phyloP scores from a whole-genome alignment of 2,113 vertebrate species.

The Glareola pratincola region DNA sequence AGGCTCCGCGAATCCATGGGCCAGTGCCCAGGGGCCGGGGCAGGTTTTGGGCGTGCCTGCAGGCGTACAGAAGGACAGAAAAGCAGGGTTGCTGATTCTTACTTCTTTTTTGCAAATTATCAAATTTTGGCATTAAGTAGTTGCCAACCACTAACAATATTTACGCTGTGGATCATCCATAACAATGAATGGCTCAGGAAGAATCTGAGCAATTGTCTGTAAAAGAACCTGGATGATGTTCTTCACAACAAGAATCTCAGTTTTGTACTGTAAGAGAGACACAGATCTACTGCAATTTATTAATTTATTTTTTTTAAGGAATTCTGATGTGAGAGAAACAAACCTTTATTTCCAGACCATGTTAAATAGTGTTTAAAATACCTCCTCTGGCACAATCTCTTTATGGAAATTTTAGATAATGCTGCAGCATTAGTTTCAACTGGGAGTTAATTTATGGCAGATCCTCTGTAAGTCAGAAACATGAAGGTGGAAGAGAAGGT shows the following conservation, averaged over 20 bases:
- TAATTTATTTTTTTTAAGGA: not conserved
- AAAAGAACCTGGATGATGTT: not conserved
- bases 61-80: accelerated
- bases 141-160: not conserved
- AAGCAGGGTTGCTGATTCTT: not conserved
- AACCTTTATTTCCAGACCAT: not conserved
- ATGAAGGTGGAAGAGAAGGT: not conserved
- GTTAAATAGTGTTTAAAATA: not conserved
- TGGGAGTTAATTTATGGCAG: not conserved
- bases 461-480: not conserved
- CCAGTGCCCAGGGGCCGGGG: not conserved
- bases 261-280: not conserved
- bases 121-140: not conserved
- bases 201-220: not conserved
- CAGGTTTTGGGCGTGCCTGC: too few species aligned
- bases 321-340: not conserved
- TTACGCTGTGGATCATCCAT: not conserved
- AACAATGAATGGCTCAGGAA: not conserved
- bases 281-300: not conserved
- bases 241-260: not conserved
- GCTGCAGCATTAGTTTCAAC: not conserved
- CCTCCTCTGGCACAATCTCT: too few species aligned
- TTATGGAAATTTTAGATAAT: not conserved
- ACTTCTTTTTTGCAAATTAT: not conserved
- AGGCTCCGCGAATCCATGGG: not conserved